These are phyloP conservation scores for Allophyes oxyacanthae DNA, from an alignment of 2,888 invertebrate genomes.

Conservation along the genomic window DNA sequence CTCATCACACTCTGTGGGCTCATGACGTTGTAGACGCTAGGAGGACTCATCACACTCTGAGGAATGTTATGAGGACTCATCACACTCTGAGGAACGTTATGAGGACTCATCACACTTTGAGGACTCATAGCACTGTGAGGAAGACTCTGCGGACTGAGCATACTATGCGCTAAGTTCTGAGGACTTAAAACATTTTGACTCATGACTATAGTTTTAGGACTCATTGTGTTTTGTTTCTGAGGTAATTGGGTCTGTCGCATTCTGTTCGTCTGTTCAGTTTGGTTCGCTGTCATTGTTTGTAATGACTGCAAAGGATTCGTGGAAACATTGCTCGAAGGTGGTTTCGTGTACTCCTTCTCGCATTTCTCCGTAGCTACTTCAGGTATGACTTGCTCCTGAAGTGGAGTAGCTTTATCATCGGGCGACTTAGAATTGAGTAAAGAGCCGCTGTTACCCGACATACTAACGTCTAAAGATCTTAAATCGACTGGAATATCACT, in stretches of 20 bases:
- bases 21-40: conserved; percentile 83
- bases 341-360: conserved; percentile 75
- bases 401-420: conserved; percentile 78
- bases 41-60: conserved; percentile 83
- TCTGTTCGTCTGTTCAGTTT: conserved; percentile 78
- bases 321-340: conserved; percentile 64
- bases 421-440: conserved; percentile 80
- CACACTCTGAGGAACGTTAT: conserved; percentile 78
- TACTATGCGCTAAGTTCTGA: conserved; percentile 79
- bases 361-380: conserved; percentile 75
- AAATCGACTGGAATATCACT: conserved; percentile 89
- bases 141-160: conserved; percentile 84
- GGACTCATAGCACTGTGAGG: conserved; percentile 86
- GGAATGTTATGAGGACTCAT: conserved; percentile 82
- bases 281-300: conserved; percentile 82
- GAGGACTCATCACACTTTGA: conserved; percentile 83
- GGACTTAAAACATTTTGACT: conserved; percentile 82
- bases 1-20: conserved; percentile 86
- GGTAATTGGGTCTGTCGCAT: conserved; percentile 77
- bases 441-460: conserved; percentile 86
- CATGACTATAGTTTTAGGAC: conserved; percentile 81
- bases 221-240: conserved; percentile 78
- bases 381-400: conserved; percentile 83
- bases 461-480: conserved; percentile 88
- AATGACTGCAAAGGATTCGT: conserved; percentile 81